phyloP scores from a whole-genome alignment of 1,140 invertebrate species.

The Anadara kagoshimensis region DNA sequence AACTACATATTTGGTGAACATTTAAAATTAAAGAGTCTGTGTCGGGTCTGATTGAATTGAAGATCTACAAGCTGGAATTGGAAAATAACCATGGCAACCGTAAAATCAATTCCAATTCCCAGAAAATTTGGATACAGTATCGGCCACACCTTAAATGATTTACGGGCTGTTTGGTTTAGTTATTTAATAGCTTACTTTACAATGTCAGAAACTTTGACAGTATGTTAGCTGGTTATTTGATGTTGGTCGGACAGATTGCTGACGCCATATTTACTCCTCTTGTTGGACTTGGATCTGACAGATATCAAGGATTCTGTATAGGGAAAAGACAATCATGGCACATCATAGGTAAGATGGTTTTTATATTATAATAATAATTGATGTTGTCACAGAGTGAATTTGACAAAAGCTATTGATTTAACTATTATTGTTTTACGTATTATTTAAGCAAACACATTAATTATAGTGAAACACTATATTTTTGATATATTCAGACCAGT shows the following conservation, averaged over 20 bases:
- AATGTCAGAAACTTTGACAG: slow-evolving; percentile 83
- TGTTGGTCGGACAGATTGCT: slow-evolving; percentile 77
- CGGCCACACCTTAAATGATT: slow-evolving; percentile 94
- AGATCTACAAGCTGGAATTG: no score
- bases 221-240: slow-evolving; percentile 80
- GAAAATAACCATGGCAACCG: no score
- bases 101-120: background rate
- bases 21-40: no score
- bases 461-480: no score
- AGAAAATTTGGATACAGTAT: slow-evolving; percentile 73
- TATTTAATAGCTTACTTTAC: slow-evolving; percentile 94
- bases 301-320: slow-evolving; percentile 77
- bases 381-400: no score
- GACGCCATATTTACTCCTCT: slow-evolving; percentile 92
- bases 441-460: no score
- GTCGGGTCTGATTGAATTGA: no score
- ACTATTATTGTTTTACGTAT: no score
- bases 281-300: slow-evolving; percentile 90
- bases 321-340: slow-evolving; percentile 93
- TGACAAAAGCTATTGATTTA: no score
- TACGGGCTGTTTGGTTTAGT: slow-evolving; percentile 97
- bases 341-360: slow-evolving; percentile 82
- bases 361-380: no score
- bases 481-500: no score
- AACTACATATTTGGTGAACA: no score